Conservation (phyloP, 64 coral and sea anemone species). For the Montipora foliosa region DNA sequence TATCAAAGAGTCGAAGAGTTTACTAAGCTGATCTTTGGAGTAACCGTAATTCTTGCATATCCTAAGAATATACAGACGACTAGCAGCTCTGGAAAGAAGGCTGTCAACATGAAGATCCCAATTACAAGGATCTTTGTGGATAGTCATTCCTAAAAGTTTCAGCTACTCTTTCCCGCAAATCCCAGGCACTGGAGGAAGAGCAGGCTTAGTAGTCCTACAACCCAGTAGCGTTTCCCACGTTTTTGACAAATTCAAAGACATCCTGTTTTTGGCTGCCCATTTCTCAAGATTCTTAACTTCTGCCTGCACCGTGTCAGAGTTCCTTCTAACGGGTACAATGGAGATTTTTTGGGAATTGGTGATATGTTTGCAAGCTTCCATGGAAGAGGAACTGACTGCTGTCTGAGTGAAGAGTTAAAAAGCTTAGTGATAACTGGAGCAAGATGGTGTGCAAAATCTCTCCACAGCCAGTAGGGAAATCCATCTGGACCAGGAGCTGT, state of each 20-base stretch:
- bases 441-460: constrained; percentile 60
- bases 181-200: constrained; percentile 8
- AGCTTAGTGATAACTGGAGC: constrained; percentile 41
- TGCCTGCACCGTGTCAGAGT: constrained; percentile 6
- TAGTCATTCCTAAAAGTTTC: neutral
- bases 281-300: constrained; percentile 31
- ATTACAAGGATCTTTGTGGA: constrained; percentile 11
- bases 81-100: constrained; percentile 10
- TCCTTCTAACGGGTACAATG: neutral
- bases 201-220: neutral
- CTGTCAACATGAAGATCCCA: constrained; percentile 13
- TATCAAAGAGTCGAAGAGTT: constrained; percentile 32
- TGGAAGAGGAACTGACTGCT: constrained; percentile 12
- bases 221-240: neutral
- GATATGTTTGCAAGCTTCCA: constrained; percentile 57
- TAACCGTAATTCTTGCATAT: constrained; percentile 37
- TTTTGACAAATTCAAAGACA: constrained; percentile 16
- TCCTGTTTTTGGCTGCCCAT: constrained; percentile 14
- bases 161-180: neutral
- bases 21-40: neutral
- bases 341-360: constrained; percentile 42
- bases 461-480: constrained; percentile 64
- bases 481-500: constrained; percentile 53
- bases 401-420: constrained; percentile 31
- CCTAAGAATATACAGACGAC: constrained; percentile 45